Evolutionary conservation across 2,888 invertebrate species (phyloP), one percentile per base, ranked within the genome.

Genomic region (Amaurobius ferox): DNA sequence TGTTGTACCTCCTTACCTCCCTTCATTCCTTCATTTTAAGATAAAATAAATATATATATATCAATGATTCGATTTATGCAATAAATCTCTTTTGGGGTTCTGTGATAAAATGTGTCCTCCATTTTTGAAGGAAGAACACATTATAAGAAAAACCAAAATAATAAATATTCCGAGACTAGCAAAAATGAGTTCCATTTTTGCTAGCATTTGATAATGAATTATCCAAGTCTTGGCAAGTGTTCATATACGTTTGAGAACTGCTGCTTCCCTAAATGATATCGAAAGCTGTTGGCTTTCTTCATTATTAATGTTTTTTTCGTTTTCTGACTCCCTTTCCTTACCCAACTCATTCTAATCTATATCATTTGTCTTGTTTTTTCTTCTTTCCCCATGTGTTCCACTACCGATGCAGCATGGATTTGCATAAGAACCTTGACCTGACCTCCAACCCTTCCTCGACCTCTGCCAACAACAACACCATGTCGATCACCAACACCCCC

Each of bases 341-440:
- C 86, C 86, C 86, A 79, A 79, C 78, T 85, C 85, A 72, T 85
- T 85, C 86, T 86, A 86, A 86, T 86, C 79, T 86, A 76, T 86
- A 79, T 86, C 79, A 79, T 86, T 86, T 86, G 86, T 86, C 86
- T 86, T 78, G 86, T 86, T 86, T 81, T 74, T 86, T 86, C 71
- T 78, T 86, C 77, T 78, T 78, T 78, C 77, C 86, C 86, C 86
- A 79, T 79, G 77, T 70, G 74, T 72, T 72, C 81, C 62, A 68
- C 76, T 72, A 86, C 86, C 76, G 77, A 74, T 86, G 86, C 95
- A 97, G 97, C 95, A 97, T 97, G 94, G 97, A 97, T 95, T 96
- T 97, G 93, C 97, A 97, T 95, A 97, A 97, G 96, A 88, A 88
- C 88, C 88, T 88, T 87, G 88, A 88, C 86, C 88, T 86, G 87